Base-by-base conservation (phyloP, 2,113 vertebrate species). In the Gorsachius goisagi region DNA sequence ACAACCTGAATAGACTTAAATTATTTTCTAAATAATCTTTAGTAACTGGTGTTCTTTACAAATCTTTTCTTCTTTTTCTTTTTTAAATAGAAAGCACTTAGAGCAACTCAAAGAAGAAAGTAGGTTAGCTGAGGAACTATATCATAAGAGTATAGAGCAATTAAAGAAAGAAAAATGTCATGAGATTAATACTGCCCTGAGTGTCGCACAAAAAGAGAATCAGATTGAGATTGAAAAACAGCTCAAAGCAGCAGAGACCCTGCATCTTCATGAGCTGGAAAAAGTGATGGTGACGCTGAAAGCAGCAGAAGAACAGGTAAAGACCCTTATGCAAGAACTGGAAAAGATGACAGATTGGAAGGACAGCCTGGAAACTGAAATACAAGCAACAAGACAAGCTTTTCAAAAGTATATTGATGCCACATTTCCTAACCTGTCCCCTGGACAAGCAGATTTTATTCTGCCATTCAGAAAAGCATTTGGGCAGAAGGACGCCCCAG, bases 381-480 rank as follows among this genome's bases (percentile, higher is more conserved):
- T 98, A 82, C 59, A 96, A 88, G 97, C 96, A 88, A 98, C 94
- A 41, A 97, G 98, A 74, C 85, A 72, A 53, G 96, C 97, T 39
- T 98, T 98, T 96, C 97, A 98, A 72, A 98, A 97, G 62, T 98
- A 97, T 27, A 98, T 98, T 90, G 95, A 97, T 75, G 83, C 73
- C 35, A 98, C 98, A 2, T 98, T 97, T 93, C 97, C 98, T 63
- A 93, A 93, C 21, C 94, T 98, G 82, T 95, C 96, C 3, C 96
- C 97, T 8, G 98, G 98, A 13, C 97, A 98, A 32, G 97, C 97
- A 16, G 95, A 98, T 95, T 98, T 98, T 78, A 97, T 98, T 90
- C 91, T 98, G 67, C 98, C 97, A 35, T 87, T 96, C 94, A 97
- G 98, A 95, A 96, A 95, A 90, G 72, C 79, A 82, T 95, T 88